Base-by-base conservation (phyloP, 2,113 vertebrate species). In the Eolophus roseicapilla region DNA sequence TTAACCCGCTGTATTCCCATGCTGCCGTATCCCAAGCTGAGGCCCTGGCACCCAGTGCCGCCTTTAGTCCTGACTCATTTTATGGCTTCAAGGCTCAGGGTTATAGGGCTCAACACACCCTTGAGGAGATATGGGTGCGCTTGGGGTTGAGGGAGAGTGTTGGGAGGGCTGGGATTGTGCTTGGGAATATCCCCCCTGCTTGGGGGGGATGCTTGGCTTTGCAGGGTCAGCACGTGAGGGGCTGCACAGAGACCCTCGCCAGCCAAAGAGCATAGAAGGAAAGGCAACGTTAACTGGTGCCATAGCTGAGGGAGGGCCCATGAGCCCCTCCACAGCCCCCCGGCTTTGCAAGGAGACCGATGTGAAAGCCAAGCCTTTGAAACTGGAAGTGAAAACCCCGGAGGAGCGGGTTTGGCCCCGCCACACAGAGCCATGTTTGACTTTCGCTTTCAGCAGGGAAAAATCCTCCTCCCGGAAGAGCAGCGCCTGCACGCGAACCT, bases 371-470 rank as follows among this genome's bases (percentile, higher is more conserved):
- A 88, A 2, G 37, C 85, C 76, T 92, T 50, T 6, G 86, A 94
- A 96, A 97, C 92, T 92, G 95, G 94, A 97, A 94, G 88, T 93
- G 96, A 94, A 94, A 97, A 88, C 73, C 3, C 0, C 14, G 19
- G 13, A 31, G 44, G 77, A 83, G 73, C 14, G 0, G 12, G 60
- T 77, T 77, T 37, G 59, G 83, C 95, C 80, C 49, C 0, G 50
- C n/a, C 46, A 10, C 85, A 59, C 86, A 74, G 82, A n/a, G 86
- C 96, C 94, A 82, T 95, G 95, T 91, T 93, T 86, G 86, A 92
- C 96, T 97, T 96, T 97, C 93, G 25, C 83, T 97, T 97, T 97
- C 94, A 93, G 62, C 74, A 44, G 55, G 37, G 33, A 92, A 82
- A 24, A 37, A 1, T 37, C 12, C 82, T 74, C 77, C 77, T 73